phyloP scores from a whole-genome alignment of 2,113 vertebrate genomes.

The Mormyrus lacerda region DNA sequence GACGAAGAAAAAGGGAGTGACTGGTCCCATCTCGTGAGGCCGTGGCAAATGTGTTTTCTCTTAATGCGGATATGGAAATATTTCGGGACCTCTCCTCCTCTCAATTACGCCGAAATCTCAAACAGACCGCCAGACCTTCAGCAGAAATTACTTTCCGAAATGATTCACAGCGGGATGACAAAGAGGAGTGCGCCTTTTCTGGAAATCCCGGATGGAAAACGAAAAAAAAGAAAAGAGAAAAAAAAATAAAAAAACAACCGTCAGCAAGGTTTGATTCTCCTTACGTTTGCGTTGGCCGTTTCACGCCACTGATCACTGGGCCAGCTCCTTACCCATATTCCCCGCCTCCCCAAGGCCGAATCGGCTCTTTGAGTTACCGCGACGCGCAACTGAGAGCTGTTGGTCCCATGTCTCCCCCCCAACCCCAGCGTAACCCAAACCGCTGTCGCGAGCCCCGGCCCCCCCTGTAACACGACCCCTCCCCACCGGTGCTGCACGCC shows the following conservation, averaged over 20 bases:
- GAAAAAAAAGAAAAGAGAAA: background rate
- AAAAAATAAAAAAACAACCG: background rate
- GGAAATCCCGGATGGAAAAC: background rate
- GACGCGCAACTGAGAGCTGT: slow-evolving; percentile 26
- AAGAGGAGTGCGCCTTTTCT: background rate
- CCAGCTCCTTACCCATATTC: background rate
- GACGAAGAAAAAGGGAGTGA: slow-evolving; percentile 7
- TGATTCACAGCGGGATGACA: background rate
- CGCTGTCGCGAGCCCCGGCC: slow-evolving; percentile 41
- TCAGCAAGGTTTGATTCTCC: background rate
- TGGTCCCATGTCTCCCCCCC: background rate
- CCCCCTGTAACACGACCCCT: slow-evolving; percentile 53
- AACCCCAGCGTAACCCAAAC: slow-evolving; percentile 47
- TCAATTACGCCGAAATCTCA: slow-evolving; percentile 4
- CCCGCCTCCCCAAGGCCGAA: background rate
- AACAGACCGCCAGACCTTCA: slow-evolving; percentile 29
- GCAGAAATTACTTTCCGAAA: slow-evolving; percentile 4
- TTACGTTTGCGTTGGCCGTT: background rate
- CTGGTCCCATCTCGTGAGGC: slow-evolving; percentile 29
- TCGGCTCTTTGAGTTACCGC: slow-evolving; percentile 10
- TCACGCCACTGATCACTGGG: background rate
- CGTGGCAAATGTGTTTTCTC: slow-evolving; percentile 63
- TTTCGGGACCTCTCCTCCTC: slow-evolving; percentile 4
- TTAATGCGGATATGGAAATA: slow-evolving; percentile 45
- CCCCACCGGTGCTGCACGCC: slow-evolving; percentile 37